Conservation (phyloP, 2,888 invertebrate species). For the Clostera curtula region DNA sequence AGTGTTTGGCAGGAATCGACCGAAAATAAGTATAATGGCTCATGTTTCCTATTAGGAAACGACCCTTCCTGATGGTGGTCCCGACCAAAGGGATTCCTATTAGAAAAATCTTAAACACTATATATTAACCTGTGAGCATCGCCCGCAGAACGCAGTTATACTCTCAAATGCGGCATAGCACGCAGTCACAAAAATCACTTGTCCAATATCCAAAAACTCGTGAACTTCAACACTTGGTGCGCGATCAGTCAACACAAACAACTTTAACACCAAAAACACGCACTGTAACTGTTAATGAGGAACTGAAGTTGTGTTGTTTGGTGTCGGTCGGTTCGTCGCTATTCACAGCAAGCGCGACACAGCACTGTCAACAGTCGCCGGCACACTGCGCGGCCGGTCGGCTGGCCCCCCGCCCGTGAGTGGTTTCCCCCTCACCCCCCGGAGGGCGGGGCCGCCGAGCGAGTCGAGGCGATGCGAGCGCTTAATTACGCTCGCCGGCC, state of each 20-base stretch:
- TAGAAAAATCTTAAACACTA: conserved; percentile 43
- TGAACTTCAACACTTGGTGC: conserved; percentile 51
- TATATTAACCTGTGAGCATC: conserved; percentile 72
- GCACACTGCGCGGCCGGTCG: conserved; percentile 66
- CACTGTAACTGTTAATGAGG: conserved; percentile 65
- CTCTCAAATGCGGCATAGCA: conserved; percentile 66
- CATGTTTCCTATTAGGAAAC: too few relatives aligned
- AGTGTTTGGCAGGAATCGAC: too few relatives aligned
- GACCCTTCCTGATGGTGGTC: conserved; percentile 4
- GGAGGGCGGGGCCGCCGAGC: conserved; percentile 55
- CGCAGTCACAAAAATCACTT: conserved; percentile 68
- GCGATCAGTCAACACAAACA: conserved; percentile 62
- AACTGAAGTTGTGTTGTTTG: conserved; percentile 63
- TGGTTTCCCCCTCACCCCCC: conserved; percentile 41
- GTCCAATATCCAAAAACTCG: conserved; percentile 63
- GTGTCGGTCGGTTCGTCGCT: conserved; percentile 51
- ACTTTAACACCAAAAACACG: conserved; percentile 60
- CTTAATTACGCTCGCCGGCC: conserved; percentile 70
- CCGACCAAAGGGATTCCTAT: conserved; percentile 37
- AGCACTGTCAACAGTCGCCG: conserved; percentile 67
- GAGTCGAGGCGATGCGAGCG: conserved; percentile 70
- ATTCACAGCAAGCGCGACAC: conserved; percentile 57
- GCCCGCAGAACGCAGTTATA: conserved; percentile 70
- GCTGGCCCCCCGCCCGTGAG: conserved; percentile 39
- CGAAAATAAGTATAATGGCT: too few relatives aligned